Evolutionary conservation across 2,113 vertebrate species (phyloP), one percentile per base, ranked within the genome.

Genomic region (Cairina moschata): DNA sequence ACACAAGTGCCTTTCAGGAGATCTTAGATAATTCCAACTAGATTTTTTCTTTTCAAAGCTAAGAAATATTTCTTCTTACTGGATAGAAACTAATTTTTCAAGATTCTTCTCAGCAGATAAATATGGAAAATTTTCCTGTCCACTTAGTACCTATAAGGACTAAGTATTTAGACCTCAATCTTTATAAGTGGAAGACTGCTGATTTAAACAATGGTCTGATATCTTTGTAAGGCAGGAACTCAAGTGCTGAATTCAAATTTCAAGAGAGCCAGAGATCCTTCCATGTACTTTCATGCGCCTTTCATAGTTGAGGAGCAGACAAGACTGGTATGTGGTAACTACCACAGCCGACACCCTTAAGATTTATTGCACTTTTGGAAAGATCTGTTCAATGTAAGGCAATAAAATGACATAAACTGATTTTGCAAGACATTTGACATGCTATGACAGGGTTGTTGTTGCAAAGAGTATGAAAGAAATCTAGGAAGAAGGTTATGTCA

Each of bases 1-100:
- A 31, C 23, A 42, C 3, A 18, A 56, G 91, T 87, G 60, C 48
- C 22, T 50, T 56, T 20, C 44, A 38, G 52, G 60, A 84, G 26
- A 78, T 17, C 46, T 86, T 4, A 3, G 36, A 23, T 75, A 36
- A 56, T n/a, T 83, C 83, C 68, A 77, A 3, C 66, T 68, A 80
- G 65, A 60, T 78, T 93, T 84, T 25, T 17, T 83, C 60, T 78
- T 94, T 86, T 80, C 40, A 72, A 80, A 83, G 68, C 46, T 83
- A 52, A 52, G 68, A 78, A 90, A 28, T 0, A 1, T 7, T 90
- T 28, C 36, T 78, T 81, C 38, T 72, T 87, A 83, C 40, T 63
- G 55, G 31, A 63, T 26, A 21, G n/a, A 75, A 88, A 71, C 14
- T 60, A 4, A 31, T 86, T 90, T 90, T 52, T 42, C 52, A 88